Evolutionary conservation across 2,113 vertebrate species (phyloP).

Genomic region (Redunca redunca): DNA sequence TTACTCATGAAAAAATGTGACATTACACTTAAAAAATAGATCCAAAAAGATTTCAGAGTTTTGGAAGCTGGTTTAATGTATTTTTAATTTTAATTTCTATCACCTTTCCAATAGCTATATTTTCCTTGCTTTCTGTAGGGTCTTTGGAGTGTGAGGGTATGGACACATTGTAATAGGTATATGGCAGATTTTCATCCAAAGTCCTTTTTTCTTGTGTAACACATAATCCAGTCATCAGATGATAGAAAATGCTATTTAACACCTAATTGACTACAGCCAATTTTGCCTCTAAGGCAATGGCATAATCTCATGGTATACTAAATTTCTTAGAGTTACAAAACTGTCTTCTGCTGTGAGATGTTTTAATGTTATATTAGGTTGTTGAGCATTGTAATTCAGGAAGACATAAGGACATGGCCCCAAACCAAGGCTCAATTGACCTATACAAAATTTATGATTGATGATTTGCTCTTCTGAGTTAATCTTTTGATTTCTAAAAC

Average conservation of each 20-base stretch:
- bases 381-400: neutral
- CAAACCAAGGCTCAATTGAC: neutral
- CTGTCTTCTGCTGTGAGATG: neutral
- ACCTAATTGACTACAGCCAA: neutral
- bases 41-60: neutral
- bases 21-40: neutral
- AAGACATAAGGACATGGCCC: neutral
- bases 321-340: neutral
- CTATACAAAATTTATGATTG: neutral
- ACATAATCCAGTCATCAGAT: neutral
- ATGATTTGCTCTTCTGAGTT: neutral
- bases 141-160: neutral
- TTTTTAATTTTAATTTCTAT: neutral
- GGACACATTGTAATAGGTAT: neutral
- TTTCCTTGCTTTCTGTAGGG: neutral
- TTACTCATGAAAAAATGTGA: neutral
- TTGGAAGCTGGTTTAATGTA: neutral
- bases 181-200: neutral
- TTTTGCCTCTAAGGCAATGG: neutral
- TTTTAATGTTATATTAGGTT: neutral
- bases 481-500: neutral
- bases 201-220: neutral
- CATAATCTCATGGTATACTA: neutral
- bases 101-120: neutral
- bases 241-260: neutral